These are phyloP conservation scores for Coracopsis vasa DNA, from an alignment of 2,113 vertebrate species.

Conservation along the genomic window DNA sequence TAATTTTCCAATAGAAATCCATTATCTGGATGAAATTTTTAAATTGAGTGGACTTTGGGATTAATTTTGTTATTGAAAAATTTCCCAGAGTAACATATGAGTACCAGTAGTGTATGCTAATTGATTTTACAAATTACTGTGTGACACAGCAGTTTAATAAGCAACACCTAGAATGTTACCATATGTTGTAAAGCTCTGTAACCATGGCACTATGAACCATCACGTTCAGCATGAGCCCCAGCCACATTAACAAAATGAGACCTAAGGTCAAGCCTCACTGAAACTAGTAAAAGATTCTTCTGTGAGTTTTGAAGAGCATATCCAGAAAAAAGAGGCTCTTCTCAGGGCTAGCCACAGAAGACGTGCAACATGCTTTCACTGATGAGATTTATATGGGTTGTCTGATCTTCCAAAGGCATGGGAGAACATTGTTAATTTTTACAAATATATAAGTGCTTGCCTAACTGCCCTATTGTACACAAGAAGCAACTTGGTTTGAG, in stretches of 20 bases:
- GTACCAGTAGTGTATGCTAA: not conserved
- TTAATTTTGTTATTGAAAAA: not conserved
- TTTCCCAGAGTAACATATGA: not conserved
- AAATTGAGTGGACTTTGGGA: not conserved
- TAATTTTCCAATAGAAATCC: not conserved
- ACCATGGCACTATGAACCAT: no score
- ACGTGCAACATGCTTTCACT: accelerated
- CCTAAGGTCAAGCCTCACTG: not conserved
- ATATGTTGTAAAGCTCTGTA: not conserved
- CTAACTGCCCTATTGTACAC: not conserved
- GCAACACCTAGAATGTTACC: not conserved
- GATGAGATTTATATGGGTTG: not conserved
- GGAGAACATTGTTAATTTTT: not conserved
- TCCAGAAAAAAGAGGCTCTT: not conserved
- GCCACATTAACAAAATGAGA: not conserved
- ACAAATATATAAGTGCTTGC: not conserved
- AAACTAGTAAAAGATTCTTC: not conserved
- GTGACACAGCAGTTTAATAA: accelerated
- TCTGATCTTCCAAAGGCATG: not conserved
- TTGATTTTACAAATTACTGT: not conserved
- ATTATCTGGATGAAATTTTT: not conserved
- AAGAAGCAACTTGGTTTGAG: not conserved
- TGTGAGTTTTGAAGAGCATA: not conserved
- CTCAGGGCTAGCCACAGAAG: not conserved
- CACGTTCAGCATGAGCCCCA: not conserved